Percentiles rank a stretch among this genome's conserved stretches.
Conservation (phyloP, 2,113 vertebrate species). For the Peucedramus taeniatus region DNA sequence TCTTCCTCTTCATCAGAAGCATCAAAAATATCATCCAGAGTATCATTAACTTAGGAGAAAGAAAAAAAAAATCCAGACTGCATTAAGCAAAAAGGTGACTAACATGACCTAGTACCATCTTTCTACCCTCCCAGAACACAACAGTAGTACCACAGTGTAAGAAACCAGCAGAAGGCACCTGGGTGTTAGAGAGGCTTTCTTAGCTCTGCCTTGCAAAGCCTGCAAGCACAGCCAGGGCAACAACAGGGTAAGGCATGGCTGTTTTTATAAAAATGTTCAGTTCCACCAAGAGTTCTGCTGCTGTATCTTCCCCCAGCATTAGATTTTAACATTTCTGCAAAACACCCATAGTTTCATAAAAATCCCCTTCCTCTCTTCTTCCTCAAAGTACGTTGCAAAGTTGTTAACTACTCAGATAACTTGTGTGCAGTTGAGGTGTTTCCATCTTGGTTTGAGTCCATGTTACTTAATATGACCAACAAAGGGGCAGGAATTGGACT, state of each 20-base stretch:
- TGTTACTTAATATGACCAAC: neutral
- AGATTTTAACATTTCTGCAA: neutral
- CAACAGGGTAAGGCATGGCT: neutral
- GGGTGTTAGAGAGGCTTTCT: neutral
- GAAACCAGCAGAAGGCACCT: neutral
- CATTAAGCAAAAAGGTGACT: neutral
- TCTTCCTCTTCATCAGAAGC: slow-evolving; percentile 97
- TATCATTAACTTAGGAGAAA: slow-evolving; percentile 83
- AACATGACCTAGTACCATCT: neutral
- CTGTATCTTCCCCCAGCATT: neutral
- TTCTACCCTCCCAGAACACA: neutral
- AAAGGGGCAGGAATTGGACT: neutral
- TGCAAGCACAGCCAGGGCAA: neutral
- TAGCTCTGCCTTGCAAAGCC: neutral
- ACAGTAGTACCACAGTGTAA: neutral
- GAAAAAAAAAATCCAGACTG: neutral
- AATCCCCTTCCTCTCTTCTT: neutral
- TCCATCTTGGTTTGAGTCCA: neutral
- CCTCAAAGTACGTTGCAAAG: neutral
- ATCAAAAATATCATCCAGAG: slow-evolving; percentile 94
- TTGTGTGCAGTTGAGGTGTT: neutral
- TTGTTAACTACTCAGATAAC: neutral
- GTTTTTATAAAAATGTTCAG: neutral
- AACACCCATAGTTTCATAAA: neutral
- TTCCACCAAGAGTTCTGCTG: neutral